phyloP scores from a whole-genome alignment of 2,888 invertebrate genomes.

The Caenorhabditis auriculariae region DNA sequence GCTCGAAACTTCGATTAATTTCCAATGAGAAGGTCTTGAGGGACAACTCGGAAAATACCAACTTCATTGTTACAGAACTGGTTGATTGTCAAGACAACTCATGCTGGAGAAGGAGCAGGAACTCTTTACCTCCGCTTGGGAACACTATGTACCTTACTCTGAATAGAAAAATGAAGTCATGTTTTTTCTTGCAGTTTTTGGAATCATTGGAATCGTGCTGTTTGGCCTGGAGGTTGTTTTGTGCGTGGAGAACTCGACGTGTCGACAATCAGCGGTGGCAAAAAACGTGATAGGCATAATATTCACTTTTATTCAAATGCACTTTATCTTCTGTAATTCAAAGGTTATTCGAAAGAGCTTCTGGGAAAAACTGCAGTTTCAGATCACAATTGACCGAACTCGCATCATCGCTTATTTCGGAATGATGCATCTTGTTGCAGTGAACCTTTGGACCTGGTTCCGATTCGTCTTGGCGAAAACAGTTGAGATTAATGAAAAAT shows the following conservation, averaged over 20 bases:
- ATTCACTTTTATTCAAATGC: conserved; percentile 63
- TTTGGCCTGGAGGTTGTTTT: conserved; percentile 61
- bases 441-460: conserved; percentile 62
- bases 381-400: conserved; percentile 53
- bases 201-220: conserved; percentile 58
- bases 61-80: conserved; percentile 28
- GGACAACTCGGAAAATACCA: not conserved
- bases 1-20: conserved; percentile 13
- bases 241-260: conserved; percentile 45
- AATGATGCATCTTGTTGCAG: conserved; percentile 59
- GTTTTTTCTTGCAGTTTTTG: conserved; percentile 50
- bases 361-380: conserved; percentile 6
- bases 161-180: no score
- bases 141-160: conserved; percentile 43
- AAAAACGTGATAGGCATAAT: conserved; percentile 57
- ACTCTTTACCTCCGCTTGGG: conserved; percentile 59
- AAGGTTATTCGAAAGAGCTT: conserved; percentile 39
- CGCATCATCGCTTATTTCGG: conserved; percentile 54
- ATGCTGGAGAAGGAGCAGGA: conserved; percentile 55
- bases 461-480: conserved; percentile 61
- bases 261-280: conserved; percentile 37
- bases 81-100: conserved; percentile 38
- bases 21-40: conserved; percentile 23
- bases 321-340: conserved; percentile 63
- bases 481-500: conserved; percentile 19